These are phyloP conservation scores for Corella eumyota DNA, from an alignment of 23 tunicate genomes.

Conservation along the genomic window DNA sequence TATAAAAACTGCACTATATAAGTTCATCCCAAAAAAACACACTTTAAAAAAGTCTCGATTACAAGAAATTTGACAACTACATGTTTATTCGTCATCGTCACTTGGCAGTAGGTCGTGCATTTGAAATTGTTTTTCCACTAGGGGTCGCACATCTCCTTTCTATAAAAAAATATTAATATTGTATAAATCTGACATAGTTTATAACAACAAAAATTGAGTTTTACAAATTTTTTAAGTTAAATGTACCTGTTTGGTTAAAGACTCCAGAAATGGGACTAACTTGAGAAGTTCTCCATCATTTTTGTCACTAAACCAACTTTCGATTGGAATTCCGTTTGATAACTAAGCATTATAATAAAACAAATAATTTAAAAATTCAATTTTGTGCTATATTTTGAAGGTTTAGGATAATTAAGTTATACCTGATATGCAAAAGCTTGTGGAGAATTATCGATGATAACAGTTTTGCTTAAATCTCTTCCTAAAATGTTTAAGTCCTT, in stretches of 20 bases:
- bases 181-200: too few relatives aligned
- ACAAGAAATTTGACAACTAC: too few relatives aligned
- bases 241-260: conserved; percentile 38
- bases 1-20: too few relatives aligned
- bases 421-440: conserved; percentile 97
- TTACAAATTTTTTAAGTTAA: neutral
- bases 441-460: conserved; percentile 94
- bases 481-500: conserved; percentile 93
- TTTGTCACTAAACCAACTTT: conserved; percentile 91
- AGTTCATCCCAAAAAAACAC: too few relatives aligned
- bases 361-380: neutral
- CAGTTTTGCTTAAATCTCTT: conserved; percentile 88
- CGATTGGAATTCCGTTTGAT: conserved; percentile 93
- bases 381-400: neutral
- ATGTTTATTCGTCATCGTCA: conserved; percentile 8
- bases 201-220: too few relatives aligned
- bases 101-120: conserved; percentile 72
- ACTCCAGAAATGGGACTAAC: conserved; percentile 72
- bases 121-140: conserved; percentile 68
- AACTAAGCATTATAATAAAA: conserved; percentile 16
- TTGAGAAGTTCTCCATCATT: conserved; percentile 70
- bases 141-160: conserved; percentile 80
- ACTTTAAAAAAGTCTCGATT: too few relatives aligned
- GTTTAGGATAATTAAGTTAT: too few relatives aligned
- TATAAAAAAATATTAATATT: conserved; percentile 10